Evolutionary conservation across 1,140 invertebrate species (phyloP).

Genomic region (Brachionus rotundiformis): DNA sequence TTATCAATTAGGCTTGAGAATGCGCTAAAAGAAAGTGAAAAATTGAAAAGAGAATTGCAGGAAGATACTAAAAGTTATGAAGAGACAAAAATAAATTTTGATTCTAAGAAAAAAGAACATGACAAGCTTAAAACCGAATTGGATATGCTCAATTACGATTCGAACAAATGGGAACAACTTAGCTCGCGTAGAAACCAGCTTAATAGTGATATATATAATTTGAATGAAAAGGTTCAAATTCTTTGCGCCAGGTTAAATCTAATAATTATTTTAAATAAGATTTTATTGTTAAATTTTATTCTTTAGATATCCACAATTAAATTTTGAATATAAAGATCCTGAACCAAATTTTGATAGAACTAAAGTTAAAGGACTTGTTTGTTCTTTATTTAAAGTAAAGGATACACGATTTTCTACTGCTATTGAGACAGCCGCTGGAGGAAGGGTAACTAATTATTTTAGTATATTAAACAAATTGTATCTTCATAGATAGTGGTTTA

Average conservation of each 20-base stretch:
- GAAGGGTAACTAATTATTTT: conserved; percentile 65
- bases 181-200: not conserved
- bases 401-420: conserved; percentile 76
- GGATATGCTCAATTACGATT: not conserved
- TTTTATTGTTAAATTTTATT: conserved; percentile 4
- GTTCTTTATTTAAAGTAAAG: conserved; percentile 74
- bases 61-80: conserved; percentile 38
- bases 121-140: conserved; percentile 33
- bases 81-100: not conserved
- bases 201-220: conserved; percentile 6
- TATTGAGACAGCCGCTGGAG: conserved; percentile 81
- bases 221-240: conserved; percentile 28
- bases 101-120: not conserved
- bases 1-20: conserved; percentile 34
- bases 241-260: conserved; percentile 13
- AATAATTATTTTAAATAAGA: not conserved
- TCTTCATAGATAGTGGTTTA: too few species aligned
- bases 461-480: not conserved
- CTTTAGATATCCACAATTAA: conserved; percentile 34
- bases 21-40: conserved; percentile 42
- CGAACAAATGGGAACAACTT: conserved; percentile 16
- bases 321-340: conserved; percentile 65
- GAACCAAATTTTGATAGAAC: conserved; percentile 72
- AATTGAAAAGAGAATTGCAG: conserved; percentile 22
- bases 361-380: conserved; percentile 77